These are phyloP conservation scores for Phacellophora camtschatica DNA, from an alignment of 30 jellyfish, hydroid and myxozoan genomes.

Conservation along the genomic window DNA sequence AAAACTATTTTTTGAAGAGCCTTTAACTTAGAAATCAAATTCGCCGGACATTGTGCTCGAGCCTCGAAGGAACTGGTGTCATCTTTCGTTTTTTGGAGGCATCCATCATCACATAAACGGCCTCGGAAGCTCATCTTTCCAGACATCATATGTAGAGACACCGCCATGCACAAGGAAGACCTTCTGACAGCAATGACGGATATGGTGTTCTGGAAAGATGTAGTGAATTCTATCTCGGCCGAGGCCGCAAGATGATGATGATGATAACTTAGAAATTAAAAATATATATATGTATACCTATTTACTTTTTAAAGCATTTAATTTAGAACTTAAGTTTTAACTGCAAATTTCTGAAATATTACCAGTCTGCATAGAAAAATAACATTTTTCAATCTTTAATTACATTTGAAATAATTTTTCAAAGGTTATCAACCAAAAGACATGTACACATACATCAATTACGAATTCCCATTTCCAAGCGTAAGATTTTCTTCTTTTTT, in stretches of 20 bases:
- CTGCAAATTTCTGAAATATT: too few species aligned
- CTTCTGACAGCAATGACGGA: neutral
- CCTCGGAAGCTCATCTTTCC: conserved; percentile 22
- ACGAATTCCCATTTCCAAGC: conserved; percentile 83
- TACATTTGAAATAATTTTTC: too few species aligned
- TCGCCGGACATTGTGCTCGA: conserved; percentile 29
- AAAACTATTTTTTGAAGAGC: too few species aligned
- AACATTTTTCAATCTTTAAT: too few species aligned
- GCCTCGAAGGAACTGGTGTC: conserved; percentile 30
- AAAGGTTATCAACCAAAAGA: conserved; percentile 95
- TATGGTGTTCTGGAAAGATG: neutral
- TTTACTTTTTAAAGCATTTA: too few species aligned
- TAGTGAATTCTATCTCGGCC: neutral
- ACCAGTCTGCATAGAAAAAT: too few species aligned
- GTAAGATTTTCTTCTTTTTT: conserved; percentile 32
- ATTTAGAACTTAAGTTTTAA: too few species aligned
- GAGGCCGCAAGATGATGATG: neutral
- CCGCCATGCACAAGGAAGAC: neutral
- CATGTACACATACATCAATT: conserved; percentile 80
- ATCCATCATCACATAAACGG: conserved; percentile 1
- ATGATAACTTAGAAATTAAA: too few species aligned
- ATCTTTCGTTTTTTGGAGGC: conserved; percentile 15
- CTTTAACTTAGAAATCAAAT: too few species aligned
- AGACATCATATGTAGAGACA: neutral
- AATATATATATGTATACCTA: too few species aligned